A percentile compares a stretch with the other conserved stretches of the same genome.
Conservation (phyloP, 2,888 invertebrate species). For the Seira musarum region DNA sequence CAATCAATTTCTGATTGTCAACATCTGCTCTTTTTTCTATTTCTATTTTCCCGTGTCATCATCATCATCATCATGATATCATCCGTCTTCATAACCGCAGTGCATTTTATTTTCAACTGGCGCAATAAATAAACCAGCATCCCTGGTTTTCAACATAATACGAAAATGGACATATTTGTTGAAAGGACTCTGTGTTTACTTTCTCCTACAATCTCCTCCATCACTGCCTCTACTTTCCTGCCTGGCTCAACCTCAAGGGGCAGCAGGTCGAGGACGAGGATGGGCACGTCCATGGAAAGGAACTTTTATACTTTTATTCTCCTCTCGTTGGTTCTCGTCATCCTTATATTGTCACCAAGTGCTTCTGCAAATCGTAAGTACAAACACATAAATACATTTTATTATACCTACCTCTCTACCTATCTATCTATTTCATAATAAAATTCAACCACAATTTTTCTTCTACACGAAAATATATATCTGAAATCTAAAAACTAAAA, state of each 20-base stretch:
- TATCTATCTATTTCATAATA: neutral
- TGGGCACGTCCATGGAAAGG: conserved; percentile 61
- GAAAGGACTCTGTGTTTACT: conserved; percentile 63
- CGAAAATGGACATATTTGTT: conserved; percentile 56
- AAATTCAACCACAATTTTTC: neutral
- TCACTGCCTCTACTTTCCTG: conserved; percentile 64
- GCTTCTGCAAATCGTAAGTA: conserved; percentile 67
- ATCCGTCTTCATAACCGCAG: conserved; percentile 29
- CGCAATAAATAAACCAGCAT: conserved; percentile 6
- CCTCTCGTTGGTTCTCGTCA: conserved; percentile 64
- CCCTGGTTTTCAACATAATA: conserved; percentile 7
- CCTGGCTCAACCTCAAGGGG: conserved; percentile 62
- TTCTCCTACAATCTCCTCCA: conserved; percentile 55
- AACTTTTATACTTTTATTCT: conserved; percentile 65
- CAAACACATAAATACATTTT: neutral
- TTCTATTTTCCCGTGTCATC: conserved; percentile 1
- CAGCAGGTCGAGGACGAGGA: conserved; percentile 64
- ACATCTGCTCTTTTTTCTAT: too few species aligned
- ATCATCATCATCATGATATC: conserved; percentile 24
- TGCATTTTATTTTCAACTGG: neutral
- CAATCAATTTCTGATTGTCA: too few species aligned
- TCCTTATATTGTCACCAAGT: conserved; percentile 68
- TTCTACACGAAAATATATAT: too few species aligned
- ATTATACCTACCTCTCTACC: neutral
- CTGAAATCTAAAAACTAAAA: too few species aligned